phyloP scores from a whole-genome alignment of 2,888 invertebrate species.

The Linhomoeus sp. region DNA sequence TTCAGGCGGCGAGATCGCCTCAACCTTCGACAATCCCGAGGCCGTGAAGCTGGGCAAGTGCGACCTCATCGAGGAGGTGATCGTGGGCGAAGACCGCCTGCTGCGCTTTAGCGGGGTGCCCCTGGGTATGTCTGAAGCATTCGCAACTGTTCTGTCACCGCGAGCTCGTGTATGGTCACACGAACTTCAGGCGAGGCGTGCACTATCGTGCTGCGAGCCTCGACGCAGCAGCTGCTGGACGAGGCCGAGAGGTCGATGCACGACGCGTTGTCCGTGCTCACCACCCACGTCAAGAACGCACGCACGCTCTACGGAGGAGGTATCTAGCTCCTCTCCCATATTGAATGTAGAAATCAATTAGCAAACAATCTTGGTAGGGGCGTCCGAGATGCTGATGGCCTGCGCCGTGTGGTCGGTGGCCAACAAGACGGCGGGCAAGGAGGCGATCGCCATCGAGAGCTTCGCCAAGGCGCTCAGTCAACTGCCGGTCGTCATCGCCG shows the following conservation, averaged over 20 bases:
- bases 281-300: slow-evolving; percentile 81
- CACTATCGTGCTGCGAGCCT: slow-evolving; percentile 84
- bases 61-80: slow-evolving; percentile 84
- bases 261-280: slow-evolving; percentile 87
- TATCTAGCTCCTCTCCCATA: too few relatives aligned
- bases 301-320: slow-evolving; percentile 78
- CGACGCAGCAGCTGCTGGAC: slow-evolving; percentile 91
- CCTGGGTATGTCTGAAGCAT: slow-evolving; percentile 13
- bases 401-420: slow-evolving; percentile 64
- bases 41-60: slow-evolving; percentile 66
- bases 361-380: too few relatives aligned
- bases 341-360: too few relatives aligned
- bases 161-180: too few relatives aligned
- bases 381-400: slow-evolving; percentile 92
- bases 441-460: slow-evolving; percentile 86
- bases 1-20: slow-evolving; percentile 70
- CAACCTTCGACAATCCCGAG: slow-evolving; percentile 86
- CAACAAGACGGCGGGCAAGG: slow-evolving; percentile 75
- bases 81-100: slow-evolving; percentile 90
- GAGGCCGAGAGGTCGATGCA: slow-evolving; percentile 95
- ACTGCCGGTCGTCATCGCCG: slow-evolving; percentile 83
- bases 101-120: slow-evolving; percentile 48
- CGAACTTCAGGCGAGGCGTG: slow-evolving; percentile 86
- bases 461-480: slow-evolving; percentile 59
- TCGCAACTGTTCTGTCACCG: too few relatives aligned